Base-by-base conservation (phyloP, 2,113 vertebrate species). In the Scomber japonicus region DNA sequence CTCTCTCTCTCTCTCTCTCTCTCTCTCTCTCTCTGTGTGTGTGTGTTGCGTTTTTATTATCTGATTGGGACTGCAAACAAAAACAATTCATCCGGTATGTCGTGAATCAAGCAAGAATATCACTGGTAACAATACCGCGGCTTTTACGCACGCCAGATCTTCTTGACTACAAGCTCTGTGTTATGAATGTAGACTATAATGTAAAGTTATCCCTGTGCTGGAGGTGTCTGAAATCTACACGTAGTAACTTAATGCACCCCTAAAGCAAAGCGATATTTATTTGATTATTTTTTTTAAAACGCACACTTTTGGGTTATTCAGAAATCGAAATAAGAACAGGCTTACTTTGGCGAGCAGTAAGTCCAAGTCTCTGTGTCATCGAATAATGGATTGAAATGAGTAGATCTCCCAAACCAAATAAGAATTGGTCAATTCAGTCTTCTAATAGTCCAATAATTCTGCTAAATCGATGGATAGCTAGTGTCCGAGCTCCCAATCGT, bases 111-210 rank as follows among this genome's bases (percentile, higher is more conserved):
- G 40, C 35, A 4, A 19, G 53, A 31, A 15, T 6, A 11, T 30
- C 11, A 10, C 17, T 13, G 27, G 19, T 14, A 61, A 17, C n/a
- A 21, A 55, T 24, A 60, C 55, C 65, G 57, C 13, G 3, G 55
- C 64, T 71, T 87, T 85, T 89, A 83, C 82, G 82, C 84, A 85
- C 64, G 44, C 7, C 35, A 15, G 13, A 35, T 67, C 24, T 30
- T 31, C 48, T 40, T 9, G 46, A 61, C 9, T 50, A n/a, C 30
- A 50, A n/a, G 16, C 0, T 70, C 27, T 30, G 19, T 24, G 40
- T 53, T 54, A 13, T 57, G 0, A 53, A 21, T n/a, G 11, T 1
- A 15, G 11, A 2, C 17, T 11, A 21, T 14, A 21, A n/a, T 5
- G 8, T 54, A 8, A 59, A 13, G 12, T 17, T 16, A 54, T 27